phyloP scores from a whole-genome alignment of 2,888 invertebrate genomes.

The Imbricaverruca yamaguchii region DNA sequence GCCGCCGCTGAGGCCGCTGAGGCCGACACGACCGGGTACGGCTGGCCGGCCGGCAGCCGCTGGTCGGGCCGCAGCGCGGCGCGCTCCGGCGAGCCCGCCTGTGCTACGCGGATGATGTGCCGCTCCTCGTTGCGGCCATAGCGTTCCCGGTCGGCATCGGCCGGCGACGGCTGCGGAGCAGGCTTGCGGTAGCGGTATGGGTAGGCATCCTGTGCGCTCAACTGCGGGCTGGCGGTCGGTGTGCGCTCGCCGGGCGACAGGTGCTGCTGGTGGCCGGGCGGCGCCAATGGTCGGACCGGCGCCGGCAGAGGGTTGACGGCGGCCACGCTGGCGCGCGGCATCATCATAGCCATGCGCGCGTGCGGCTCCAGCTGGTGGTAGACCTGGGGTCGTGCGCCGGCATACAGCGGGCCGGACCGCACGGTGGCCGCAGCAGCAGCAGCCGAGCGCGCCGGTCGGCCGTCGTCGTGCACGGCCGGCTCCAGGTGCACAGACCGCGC shows the following conservation, averaged over 20 bases:
- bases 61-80: background rate
- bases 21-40: background rate
- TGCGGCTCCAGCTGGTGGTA: conserved; percentile 9
- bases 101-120: conserved; percentile 17
- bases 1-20: background rate
- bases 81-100: background rate
- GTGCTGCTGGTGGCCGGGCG: conserved; percentile 12
- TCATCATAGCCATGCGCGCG: conserved; percentile 3
- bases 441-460: background rate
- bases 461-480: background rate
- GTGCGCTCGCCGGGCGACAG: background rate
- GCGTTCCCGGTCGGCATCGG: background rate
- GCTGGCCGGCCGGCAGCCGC: background rate
- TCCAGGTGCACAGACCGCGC: background rate
- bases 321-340: background rate
- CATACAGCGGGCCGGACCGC: background rate
- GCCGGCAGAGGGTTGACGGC: background rate
- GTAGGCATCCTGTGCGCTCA: background rate
- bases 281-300: conserved; percentile 8
- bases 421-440: background rate
- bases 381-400: background rate
- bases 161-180: background rate
- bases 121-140: background rate
- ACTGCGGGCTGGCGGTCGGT: conserved; percentile 1
- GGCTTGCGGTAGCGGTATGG: conserved; percentile 13